These are phyloP conservation scores for Apis cerana DNA, from an alignment of 1,140 invertebrate genomes.

Conservation along the genomic window DNA sequence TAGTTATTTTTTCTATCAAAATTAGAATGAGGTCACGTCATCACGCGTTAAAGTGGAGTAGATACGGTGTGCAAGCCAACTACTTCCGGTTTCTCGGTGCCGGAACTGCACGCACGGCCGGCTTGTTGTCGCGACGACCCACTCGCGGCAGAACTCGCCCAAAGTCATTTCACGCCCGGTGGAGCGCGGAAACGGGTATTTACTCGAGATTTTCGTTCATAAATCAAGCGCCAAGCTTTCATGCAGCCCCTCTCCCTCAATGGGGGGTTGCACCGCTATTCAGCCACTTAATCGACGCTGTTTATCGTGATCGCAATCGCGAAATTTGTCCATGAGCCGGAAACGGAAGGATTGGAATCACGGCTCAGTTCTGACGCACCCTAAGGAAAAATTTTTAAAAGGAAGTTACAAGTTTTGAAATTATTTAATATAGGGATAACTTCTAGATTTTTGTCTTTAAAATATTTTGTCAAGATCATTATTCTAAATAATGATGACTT, in stretches of 20 bases:
- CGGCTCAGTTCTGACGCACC: background rate
- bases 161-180: slow-evolving; percentile 73
- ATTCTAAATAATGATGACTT: too few relatives aligned
- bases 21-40: background rate
- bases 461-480: too few relatives aligned
- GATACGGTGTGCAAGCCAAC: slow-evolving; percentile 21
- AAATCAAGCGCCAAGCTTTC: slow-evolving; percentile 60
- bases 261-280: slow-evolving; percentile 41
- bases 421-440: too few relatives aligned
- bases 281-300: slow-evolving; percentile 25
- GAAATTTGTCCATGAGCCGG: slow-evolving; percentile 30
- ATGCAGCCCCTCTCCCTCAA: background rate
- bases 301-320: slow-evolving; percentile 26
- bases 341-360: slow-evolving; percentile 49
- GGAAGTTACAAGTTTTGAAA: background rate
- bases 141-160: slow-evolving; percentile 53
- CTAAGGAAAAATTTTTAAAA: too few relatives aligned
- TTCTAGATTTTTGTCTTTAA: too few relatives aligned
- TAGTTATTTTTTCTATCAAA: too few relatives aligned
- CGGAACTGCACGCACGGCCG: slow-evolving; percentile 59
- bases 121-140: slow-evolving; percentile 46
- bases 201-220: slow-evolving; percentile 71
- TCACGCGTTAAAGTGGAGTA: background rate
- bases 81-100: slow-evolving; percentile 51
- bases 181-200: slow-evolving; percentile 72